Conservation (phyloP, 2,113 vertebrate species). For the Tauraco erythrolophus region DNA sequence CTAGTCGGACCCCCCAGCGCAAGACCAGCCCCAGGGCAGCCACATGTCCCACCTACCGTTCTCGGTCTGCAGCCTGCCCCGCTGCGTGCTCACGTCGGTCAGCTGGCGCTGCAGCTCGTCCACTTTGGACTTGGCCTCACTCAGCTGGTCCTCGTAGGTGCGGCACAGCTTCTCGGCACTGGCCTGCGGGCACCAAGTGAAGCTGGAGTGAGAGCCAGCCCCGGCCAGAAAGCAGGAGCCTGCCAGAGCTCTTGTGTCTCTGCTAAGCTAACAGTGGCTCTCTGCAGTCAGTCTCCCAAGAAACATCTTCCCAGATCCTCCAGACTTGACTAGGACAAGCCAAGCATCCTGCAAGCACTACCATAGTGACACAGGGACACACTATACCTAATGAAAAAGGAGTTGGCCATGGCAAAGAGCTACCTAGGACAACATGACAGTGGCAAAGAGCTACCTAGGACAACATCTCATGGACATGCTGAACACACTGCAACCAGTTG, state of each 20-base stretch:
- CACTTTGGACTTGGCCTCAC: slow-evolving; percentile 86
- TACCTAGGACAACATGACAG: no score
- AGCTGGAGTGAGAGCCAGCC: not conserved
- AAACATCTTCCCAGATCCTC: not conserved
- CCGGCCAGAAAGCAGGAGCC: not conserved
- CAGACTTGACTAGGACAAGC: not conserved
- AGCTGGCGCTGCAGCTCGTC: slow-evolving; percentile 92
- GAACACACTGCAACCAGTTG: not conserved
- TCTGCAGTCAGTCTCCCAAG: not conserved
- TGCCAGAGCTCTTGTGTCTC: not conserved
- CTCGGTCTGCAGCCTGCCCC: slow-evolving; percentile 86
- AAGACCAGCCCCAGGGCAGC: not conserved
- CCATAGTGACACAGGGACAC: not conserved
- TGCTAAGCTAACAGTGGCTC: not conserved
- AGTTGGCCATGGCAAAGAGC: not conserved
- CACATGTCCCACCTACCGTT: slow-evolving; percentile 66
- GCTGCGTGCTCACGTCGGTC: slow-evolving; percentile 79
- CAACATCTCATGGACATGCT: fast-evolving
- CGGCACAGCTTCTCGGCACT: slow-evolving; percentile 89
- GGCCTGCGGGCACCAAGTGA: slow-evolving; percentile 71
- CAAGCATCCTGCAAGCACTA: not conserved
- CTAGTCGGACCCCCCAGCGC: not conserved
- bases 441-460: not conserved
- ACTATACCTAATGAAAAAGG: not conserved
- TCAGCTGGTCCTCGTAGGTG: slow-evolving; percentile 91